Evolutionary conservation across 1,140 invertebrate species (phyloP).

Genomic region (Brevipalpus yothersi): DNA sequence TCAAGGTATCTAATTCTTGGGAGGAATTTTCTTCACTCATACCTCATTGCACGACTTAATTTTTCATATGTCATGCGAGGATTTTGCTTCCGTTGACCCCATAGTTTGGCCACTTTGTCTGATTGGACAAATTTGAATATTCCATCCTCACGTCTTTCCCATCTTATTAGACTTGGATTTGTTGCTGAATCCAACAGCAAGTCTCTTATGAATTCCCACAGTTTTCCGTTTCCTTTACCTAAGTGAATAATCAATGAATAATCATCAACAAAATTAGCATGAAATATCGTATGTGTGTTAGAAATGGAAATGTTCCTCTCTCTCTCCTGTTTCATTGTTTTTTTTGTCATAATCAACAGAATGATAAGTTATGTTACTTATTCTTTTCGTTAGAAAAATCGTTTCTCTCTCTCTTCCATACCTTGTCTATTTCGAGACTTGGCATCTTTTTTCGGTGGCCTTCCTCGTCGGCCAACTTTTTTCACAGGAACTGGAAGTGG

Average conservation of each 20-base stretch:
- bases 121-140: slow-evolving; percentile 70
- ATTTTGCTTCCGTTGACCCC: slow-evolving; percentile 63
- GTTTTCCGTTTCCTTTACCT: slow-evolving; percentile 35
- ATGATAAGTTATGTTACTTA: too few species aligned
- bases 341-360: too few species aligned
- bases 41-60: slow-evolving; percentile 73
- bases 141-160: slow-evolving; percentile 59
- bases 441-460: slow-evolving; percentile 12
- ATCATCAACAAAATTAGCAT: not conserved
- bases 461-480: slow-evolving; percentile 11
- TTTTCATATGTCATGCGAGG: slow-evolving; percentile 82
- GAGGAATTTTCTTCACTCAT: slow-evolving; percentile 11
- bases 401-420: not conserved
- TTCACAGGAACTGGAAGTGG: not conserved
- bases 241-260: slow-evolving; percentile 2
- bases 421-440: slow-evolving; percentile 8
- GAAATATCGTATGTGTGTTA: not conserved
- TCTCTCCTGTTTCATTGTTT: not conserved
- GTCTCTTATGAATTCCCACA: slow-evolving; percentile 58
- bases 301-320: not conserved
- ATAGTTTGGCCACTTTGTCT: slow-evolving; percentile 63
- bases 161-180: slow-evolving; percentile 53
- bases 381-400: not conserved
- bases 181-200: slow-evolving; percentile 43
- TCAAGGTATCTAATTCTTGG: not conserved